Evolutionary conservation across 2,797 vertebrate species (phyloP).

Genomic region (Anguilla anguilla): DNA sequence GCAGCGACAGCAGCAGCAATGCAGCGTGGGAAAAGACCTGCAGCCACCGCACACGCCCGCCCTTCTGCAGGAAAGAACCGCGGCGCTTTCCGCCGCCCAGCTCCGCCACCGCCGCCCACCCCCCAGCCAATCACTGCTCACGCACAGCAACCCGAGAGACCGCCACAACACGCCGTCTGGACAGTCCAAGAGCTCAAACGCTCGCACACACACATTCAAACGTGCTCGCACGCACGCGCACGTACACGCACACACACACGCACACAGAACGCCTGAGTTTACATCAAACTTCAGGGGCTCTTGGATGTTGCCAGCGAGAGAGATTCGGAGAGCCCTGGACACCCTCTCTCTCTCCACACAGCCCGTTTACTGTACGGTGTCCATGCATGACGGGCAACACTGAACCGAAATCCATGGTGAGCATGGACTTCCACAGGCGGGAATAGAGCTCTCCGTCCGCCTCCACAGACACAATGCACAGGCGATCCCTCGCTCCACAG

Average conservation of each 20-base stretch:
- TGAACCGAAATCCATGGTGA: constrained; percentile 1
- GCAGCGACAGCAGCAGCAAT: constrained; percentile 21
- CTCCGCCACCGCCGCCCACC: not conserved
- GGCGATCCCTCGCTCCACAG: constrained; percentile 18
- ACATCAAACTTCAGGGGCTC: constrained; percentile 11
- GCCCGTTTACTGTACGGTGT: not conserved
- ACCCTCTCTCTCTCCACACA: not conserved
- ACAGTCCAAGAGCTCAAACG: constrained; percentile 30
- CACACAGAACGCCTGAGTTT: not conserved
- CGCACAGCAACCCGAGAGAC: constrained; percentile 2
- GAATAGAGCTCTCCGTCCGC: constrained; percentile 1
- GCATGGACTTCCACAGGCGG: constrained; percentile 10
- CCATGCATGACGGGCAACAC: constrained; percentile 18
- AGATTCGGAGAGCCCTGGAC: not conserved
- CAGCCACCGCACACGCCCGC: constrained; percentile 7
- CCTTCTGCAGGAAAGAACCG: not conserved
- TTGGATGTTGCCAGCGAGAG: constrained; percentile 26
- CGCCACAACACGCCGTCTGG: not conserved
- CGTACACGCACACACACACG: not conserved
- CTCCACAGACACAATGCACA: constrained; percentile 21
- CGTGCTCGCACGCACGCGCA: not conserved
- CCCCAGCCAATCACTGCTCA: not conserved
- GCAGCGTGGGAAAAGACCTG: not conserved
- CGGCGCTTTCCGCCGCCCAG: not conserved
- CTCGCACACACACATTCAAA: not conserved